phyloP scores from a whole-genome alignment of 2,113 vertebrate genomes.

The pig (Sus scrofa) region DNA sequence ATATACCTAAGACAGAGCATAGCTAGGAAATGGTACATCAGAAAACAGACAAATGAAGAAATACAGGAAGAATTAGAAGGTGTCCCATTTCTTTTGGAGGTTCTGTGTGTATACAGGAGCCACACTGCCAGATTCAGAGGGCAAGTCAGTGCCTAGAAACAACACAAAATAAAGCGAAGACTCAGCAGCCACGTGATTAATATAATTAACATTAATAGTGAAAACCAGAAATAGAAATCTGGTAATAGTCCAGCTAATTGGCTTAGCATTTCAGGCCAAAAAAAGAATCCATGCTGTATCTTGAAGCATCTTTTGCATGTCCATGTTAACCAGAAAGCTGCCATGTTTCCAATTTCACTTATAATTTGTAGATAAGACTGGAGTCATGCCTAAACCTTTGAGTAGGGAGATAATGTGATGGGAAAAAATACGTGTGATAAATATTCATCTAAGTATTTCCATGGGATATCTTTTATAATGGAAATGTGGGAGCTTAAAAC shows the following conservation, averaged over 20 bases:
- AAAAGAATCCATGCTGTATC: neutral
- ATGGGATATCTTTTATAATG: neutral
- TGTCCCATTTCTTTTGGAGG: neutral
- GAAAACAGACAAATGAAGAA: neutral
- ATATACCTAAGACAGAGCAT: neutral
- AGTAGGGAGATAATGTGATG: neutral
- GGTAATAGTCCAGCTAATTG: neutral
- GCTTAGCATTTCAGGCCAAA: neutral
- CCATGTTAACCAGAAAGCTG: neutral
- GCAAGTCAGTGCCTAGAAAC: neutral
- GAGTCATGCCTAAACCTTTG: neutral
- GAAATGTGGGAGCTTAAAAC: conserved; percentile 5
- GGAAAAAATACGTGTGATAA: conserved; percentile 21
- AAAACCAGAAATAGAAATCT: conserved; percentile 46
- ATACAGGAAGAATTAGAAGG: neutral
- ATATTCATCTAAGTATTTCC: neutral
- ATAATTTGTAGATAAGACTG: conserved; percentile 3
- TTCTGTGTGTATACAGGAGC: neutral
- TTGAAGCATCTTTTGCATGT: neutral
- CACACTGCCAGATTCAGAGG: neutral
- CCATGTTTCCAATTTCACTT: neutral
- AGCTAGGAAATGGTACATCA: neutral
- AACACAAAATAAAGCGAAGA: neutral
- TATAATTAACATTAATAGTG: neutral
- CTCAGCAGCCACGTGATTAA: neutral